These are phyloP conservation scores for Arothron firmamentum DNA, from an alignment of 2,113 vertebrate species.

Conservation along the genomic window DNA sequence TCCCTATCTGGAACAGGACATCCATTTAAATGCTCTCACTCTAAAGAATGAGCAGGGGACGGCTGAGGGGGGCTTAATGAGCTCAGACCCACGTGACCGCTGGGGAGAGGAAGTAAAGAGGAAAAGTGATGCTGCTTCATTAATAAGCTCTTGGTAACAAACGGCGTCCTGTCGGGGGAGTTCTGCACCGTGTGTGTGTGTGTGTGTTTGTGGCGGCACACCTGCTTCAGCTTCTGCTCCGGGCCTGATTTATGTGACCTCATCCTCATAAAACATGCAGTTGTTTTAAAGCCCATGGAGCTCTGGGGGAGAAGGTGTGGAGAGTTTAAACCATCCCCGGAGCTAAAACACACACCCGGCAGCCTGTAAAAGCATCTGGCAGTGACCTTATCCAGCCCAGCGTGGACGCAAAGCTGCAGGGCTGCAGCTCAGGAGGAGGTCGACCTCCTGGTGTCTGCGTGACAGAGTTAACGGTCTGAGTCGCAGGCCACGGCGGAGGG, in stretches of 20 bases:
- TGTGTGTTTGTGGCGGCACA: conserved; percentile 30
- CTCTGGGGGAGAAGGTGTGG: neutral
- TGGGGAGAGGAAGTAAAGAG: conserved; percentile 23
- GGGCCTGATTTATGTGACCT: neutral
- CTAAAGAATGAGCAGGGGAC: conserved; percentile 63
- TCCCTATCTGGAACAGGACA: conserved; percentile 67
- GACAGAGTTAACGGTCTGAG: conserved; percentile 43
- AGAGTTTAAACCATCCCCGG: neutral
- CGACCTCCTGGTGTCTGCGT: conserved; percentile 29
- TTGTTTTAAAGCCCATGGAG: neutral
- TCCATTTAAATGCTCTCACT: conserved; percentile 62
- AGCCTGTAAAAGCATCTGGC: neutral
- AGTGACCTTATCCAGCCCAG: conserved; percentile 12
- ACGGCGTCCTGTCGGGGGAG: conserved; percentile 51
- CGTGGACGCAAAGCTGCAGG: conserved; percentile 19
- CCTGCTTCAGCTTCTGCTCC: conserved; percentile 16
- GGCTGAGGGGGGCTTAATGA: conserved; percentile 60
- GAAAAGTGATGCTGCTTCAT: conserved; percentile 38
- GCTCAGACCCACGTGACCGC: conserved; percentile 50
- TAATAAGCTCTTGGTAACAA: conserved; percentile 63
- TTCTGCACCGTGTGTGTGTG: conserved; percentile 13
- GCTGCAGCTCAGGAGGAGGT: conserved; percentile 8
- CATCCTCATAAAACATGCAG: conserved; percentile 11
- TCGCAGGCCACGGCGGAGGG: conserved; percentile 28
- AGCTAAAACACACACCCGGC: neutral